Conservation (phyloP, 2,797 vertebrate species). For the Graptemys geographica region DNA sequence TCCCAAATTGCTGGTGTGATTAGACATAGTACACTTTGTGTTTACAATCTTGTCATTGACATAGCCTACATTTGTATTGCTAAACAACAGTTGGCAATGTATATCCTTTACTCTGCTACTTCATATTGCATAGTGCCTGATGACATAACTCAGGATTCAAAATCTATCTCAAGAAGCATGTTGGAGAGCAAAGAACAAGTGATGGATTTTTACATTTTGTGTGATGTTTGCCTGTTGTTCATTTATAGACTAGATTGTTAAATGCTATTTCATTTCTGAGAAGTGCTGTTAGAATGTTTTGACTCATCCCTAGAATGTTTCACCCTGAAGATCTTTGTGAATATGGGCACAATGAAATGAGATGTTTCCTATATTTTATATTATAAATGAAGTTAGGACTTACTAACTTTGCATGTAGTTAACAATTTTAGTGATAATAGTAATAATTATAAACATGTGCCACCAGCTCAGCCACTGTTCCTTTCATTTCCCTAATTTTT, state of each 20-base stretch:
- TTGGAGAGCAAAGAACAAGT: background rate
- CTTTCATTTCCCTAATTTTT: background rate
- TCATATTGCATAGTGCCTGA: background rate
- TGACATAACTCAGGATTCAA: background rate
- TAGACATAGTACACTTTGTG: slow-evolving; percentile 33
- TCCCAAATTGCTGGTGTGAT: slow-evolving; percentile 55
- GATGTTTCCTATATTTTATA: background rate
- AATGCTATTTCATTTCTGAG: background rate
- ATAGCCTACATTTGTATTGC: slow-evolving; percentile 26
- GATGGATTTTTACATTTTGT: background rate
- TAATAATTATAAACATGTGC: background rate
- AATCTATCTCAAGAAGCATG: background rate
- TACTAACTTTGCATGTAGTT: background rate
- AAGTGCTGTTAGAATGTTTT: background rate
- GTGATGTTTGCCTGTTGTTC: background rate
- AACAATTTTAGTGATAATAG: rapidly evolving
- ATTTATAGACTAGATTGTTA: background rate
- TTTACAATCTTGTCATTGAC: slow-evolving; percentile 50
- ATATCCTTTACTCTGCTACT: background rate
- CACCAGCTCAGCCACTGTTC: background rate
- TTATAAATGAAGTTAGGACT: background rate
- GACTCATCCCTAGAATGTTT: rapidly evolving
- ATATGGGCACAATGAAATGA: background rate
- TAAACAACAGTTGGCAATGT: slow-evolving; percentile 63
- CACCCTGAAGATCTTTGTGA: background rate